Conservation (phyloP, 2,113 vertebrate species). For the Urocolius indicus region DNA sequence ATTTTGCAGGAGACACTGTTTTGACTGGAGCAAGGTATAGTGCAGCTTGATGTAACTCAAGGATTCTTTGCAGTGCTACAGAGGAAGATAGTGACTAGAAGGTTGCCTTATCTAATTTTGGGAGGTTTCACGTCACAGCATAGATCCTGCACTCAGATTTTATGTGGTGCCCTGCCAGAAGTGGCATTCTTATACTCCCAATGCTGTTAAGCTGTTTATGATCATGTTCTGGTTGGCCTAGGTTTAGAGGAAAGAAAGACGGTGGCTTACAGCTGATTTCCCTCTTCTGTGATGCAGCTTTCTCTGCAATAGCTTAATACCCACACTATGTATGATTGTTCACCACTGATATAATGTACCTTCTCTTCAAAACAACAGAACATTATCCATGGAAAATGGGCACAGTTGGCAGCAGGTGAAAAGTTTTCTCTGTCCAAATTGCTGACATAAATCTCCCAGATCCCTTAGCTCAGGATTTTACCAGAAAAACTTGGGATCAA, state of each 20-base stretch:
- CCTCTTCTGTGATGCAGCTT: background rate
- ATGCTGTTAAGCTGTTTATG: background rate
- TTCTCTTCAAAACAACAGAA: background rate
- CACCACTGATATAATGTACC: background rate
- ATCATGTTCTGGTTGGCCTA: background rate
- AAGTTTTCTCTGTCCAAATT: background rate
- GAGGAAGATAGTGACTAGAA: background rate
- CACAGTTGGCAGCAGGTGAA: background rate
- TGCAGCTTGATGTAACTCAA: background rate
- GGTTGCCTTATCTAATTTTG: background rate
- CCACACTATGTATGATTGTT: fast-evolving
- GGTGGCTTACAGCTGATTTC: background rate
- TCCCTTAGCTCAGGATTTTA: background rate
- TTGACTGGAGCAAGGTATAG: background rate
- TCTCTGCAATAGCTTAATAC: background rate
- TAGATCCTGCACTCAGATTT: background rate
- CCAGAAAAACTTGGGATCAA: background rate
- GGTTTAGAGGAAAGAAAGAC: background rate
- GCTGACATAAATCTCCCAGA: background rate
- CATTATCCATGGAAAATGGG: background rate
- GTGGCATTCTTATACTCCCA: background rate
- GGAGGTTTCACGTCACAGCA: background rate
- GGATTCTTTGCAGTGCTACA: background rate
- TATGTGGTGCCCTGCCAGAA: background rate
- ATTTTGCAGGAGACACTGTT: conserved; percentile 21